Evolutionary conservation across 2,797 vertebrate species (phyloP).

Genomic region (Gambelia wislizenii): DNA sequence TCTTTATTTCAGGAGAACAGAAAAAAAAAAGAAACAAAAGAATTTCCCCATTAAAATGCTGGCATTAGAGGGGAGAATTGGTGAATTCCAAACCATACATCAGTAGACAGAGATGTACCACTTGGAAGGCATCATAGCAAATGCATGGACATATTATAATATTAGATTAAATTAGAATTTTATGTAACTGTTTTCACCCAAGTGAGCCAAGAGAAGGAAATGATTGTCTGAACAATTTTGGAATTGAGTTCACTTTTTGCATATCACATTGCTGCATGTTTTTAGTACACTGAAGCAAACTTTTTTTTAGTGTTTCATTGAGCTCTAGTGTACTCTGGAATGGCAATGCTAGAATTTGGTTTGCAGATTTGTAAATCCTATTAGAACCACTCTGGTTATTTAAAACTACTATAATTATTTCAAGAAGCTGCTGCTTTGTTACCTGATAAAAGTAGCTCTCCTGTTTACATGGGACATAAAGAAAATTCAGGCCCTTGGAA

Average conservation of each 20-base stretch:
- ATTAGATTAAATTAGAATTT: slow-evolving; percentile 23
- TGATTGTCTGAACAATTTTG: slow-evolving; percentile 43
- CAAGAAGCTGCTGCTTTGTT: background rate
- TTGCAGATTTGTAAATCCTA: background rate
- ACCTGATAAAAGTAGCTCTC: background rate
- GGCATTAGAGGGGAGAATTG: background rate
- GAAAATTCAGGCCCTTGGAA: background rate
- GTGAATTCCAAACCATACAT: background rate
- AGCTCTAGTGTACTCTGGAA: background rate
- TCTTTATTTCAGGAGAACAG: slow-evolving; percentile 49
- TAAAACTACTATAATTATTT: background rate
- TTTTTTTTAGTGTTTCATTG: background rate
- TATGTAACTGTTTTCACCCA: background rate
- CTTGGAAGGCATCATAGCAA: slow-evolving; percentile 22
- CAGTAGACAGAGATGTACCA: slow-evolving; percentile 13
- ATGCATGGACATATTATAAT: background rate
- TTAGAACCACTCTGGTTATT: background rate
- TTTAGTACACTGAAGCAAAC: slow-evolving; percentile 19
- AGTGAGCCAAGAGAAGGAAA: background rate
- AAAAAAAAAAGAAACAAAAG: slow-evolving; percentile 18
- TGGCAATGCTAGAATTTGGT: background rate
- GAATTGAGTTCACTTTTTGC: background rate
- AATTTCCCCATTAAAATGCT: slow-evolving; percentile 26
- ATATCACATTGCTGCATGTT: slow-evolving; percentile 17
- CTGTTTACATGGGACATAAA: background rate